Percentiles rank a stretch among this genome's conserved stretches.
Evolutionary conservation across 2,888 invertebrate genomes (phyloP).

Genomic region (Apoda limacodes): DNA sequence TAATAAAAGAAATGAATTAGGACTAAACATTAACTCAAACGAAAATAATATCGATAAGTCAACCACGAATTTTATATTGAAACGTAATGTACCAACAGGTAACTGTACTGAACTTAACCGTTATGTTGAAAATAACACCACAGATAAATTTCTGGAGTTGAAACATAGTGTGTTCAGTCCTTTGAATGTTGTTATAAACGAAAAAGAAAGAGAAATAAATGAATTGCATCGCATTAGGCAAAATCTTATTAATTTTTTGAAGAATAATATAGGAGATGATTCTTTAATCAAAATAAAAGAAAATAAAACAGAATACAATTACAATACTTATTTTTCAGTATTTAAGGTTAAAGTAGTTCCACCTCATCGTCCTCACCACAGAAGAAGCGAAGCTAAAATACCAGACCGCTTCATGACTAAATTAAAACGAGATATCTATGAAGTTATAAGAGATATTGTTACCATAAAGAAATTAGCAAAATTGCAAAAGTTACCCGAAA

Average conservation of each 20-base stretch:
- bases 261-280: conserved; percentile 20
- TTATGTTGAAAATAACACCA: too few species aligned
- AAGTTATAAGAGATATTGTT: conserved; percentile 34
- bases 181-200: conserved; percentile 30
- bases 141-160: too few species aligned
- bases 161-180: conserved; percentile 27
- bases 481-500: conserved; percentile 23
- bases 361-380: conserved; percentile 13
- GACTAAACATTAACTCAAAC: too few species aligned
- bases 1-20: too few species aligned
- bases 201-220: conserved; percentile 35
- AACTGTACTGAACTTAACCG: too few species aligned
- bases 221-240: conserved; percentile 30
- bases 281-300: conserved; percentile 12
- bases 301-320: conserved; percentile 5
- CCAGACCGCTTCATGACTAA: conserved; percentile 30
- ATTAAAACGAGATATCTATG: conserved; percentile 38
- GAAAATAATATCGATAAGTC: too few species aligned
- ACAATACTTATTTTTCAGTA: conserved; percentile 21
- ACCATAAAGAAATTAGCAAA: conserved; percentile 27
- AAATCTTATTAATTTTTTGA: conserved; percentile 27
- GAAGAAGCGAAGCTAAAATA: conserved; percentile 20
- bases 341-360: conserved; percentile 29
- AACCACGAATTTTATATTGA: too few species aligned
- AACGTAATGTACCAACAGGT: too few species aligned